Evolutionary conservation across 2,113 vertebrate genomes (phyloP).

Genomic region (Cephalopholis sonnerati): DNA sequence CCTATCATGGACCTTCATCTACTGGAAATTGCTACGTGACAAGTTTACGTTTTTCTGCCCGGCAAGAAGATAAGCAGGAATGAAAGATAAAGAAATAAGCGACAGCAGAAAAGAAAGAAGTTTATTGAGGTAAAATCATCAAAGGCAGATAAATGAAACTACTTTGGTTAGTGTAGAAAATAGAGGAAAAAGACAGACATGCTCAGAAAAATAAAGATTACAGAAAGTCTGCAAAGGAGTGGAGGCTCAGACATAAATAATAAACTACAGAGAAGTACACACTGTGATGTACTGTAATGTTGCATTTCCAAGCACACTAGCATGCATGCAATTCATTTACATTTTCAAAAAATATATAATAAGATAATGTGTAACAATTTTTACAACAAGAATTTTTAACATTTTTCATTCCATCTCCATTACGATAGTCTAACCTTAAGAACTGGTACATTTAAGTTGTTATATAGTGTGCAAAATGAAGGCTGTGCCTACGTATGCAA

Average conservation of each 20-base stretch:
- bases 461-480: constrained; percentile 5
- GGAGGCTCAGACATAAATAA: constrained; percentile 21
- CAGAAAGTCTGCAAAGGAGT: constrained; percentile 15
- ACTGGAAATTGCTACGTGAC: not conserved
- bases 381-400: constrained; percentile 4
- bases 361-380: not conserved
- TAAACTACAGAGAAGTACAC: not conserved
- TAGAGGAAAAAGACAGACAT: constrained; percentile 14
- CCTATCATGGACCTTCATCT: not conserved
- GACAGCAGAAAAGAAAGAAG: constrained; percentile 48
- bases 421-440: not conserved
- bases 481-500: not conserved
- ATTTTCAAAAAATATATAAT: constrained; percentile 3
- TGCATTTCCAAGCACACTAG: not conserved
- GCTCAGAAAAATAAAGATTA: constrained; percentile 29
- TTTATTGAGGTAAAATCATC: constrained; percentile 74
- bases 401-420: not conserved
- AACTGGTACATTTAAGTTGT: not conserved
- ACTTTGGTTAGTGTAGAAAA: constrained; percentile 52
- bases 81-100: constrained; percentile 28
- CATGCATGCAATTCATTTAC: constrained; percentile 35
- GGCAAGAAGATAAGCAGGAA: constrained; percentile 25
- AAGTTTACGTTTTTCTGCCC: not conserved
- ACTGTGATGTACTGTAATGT: not conserved
- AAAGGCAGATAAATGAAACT: constrained; percentile 23